Percentiles rank a stretch among this genome's conserved stretches.
Conservation (phyloP, 2,113 vertebrate genomes). For the Progne subis region DNA sequence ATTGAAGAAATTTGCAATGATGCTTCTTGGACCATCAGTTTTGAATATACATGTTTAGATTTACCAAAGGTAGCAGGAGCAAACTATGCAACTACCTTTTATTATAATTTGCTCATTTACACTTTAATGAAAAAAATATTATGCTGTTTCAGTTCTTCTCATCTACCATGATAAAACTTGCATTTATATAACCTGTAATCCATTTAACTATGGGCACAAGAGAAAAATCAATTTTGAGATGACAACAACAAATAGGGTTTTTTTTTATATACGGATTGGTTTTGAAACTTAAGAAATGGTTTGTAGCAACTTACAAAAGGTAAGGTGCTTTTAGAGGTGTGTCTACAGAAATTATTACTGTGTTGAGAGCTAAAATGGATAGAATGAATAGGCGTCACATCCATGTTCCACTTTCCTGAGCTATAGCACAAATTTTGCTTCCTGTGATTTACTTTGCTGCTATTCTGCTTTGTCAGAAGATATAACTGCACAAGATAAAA, state of each 20-base stretch:
- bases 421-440: neutral
- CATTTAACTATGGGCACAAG: constrained; percentile 42
- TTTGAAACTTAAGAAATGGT: constrained; percentile 10
- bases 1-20: neutral
- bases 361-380: neutral
- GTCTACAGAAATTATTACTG: neutral
- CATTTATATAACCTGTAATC: constrained; percentile 70
- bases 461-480: neutral
- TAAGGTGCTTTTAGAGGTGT: neutral
- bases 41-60: neutral
- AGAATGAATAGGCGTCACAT: neutral
- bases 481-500: neutral
- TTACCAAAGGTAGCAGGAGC: neutral
- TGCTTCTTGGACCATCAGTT: neutral
- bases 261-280: neutral
- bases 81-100: neutral
- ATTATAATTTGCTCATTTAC: constrained; percentile 65
- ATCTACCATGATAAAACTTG: constrained; percentile 61
- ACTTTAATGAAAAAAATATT: constrained; percentile 77
- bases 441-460: neutral
- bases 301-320: constrained; percentile 48
- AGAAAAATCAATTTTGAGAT: constrained; percentile 61
- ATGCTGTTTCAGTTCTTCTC: constrained; percentile 52
- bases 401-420: neutral
- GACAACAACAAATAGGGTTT: constrained; percentile 1